Evolutionary conservation across 2,888 invertebrate genomes (phyloP), one percentile per base, ranked within the genome.

Genomic region (Polyploca ridens): DNA sequence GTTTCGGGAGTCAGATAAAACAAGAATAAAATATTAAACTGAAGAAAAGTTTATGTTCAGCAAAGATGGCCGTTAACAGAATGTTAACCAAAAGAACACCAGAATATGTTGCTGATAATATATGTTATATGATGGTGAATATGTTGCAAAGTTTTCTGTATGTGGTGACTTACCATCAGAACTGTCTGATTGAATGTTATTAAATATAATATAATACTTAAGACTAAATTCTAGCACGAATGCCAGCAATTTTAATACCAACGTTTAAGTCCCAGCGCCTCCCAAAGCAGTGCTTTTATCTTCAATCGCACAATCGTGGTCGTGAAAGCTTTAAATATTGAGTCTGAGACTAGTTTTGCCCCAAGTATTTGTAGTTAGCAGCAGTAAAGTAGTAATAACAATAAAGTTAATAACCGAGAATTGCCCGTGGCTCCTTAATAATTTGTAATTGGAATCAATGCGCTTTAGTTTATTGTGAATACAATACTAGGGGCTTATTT

Each of bases 301-400:
- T 54, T 10, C 10, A 54, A 54, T 54, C 54, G 16, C 10, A 54
- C 54, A 54, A 54, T 19, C 19, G 54, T 19, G 54, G 6, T 54
- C 54, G 49, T n/a, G 10, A 10, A 19, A 19, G 54, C 54, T 54
- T 54, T 54, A 54, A 54, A 54, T 54, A 49, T 54, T 54, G 54
- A 19, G 19, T 10, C 19, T 54, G 8, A 16, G 54, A 54, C 10
- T 19, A 19, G 54, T 19, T 54, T 16, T 19, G 54, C 54, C 19
- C 54, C 19, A 54, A 54, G 54, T 19, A 19, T 54, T n/a, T 5
- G n/a, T 46, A 62, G 33, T 13, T 16, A 38, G 49, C 33, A 19
- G 16, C 19, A 46, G 59, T n/a, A 35, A 54, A 19, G 19, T 54
- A 19, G 19, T 19, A 19, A 54, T 54, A 54, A 19, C 49, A 54